Conservation (phyloP, 2,797 vertebrate species). For the Gymnothorax reevesii region DNA sequence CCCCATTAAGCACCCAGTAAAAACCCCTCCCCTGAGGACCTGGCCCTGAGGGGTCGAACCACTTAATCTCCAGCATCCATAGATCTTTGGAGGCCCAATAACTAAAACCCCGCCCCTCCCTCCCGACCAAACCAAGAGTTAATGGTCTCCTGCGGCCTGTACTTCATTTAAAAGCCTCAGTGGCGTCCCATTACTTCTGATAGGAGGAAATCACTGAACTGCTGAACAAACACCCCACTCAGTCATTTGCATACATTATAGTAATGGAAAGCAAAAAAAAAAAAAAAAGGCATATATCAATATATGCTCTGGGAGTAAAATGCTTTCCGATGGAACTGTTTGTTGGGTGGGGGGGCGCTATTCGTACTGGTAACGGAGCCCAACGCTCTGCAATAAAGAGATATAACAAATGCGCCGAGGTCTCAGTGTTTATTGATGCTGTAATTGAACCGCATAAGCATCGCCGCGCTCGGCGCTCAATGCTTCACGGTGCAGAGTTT, state of each 20-base stretch:
- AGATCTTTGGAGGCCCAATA: slow-evolving; percentile 27
- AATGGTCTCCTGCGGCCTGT: slow-evolving; percentile 66
- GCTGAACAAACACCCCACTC: slow-evolving; percentile 76
- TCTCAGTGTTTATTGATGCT: background rate
- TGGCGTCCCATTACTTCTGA: slow-evolving; percentile 72
- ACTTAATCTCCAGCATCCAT: slow-evolving; percentile 53
- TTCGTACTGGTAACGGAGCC: background rate
- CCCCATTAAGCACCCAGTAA: slow-evolving; percentile 64
- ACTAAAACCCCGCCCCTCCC: slow-evolving; percentile 48
- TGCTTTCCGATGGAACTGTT: slow-evolving; percentile 50
- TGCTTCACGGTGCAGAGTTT: background rate
- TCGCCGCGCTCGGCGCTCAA: slow-evolving; percentile 5
- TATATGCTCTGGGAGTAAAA: slow-evolving; percentile 62
- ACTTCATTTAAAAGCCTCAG: slow-evolving; percentile 72
- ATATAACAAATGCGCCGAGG: background rate
- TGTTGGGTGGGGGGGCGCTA: background rate
- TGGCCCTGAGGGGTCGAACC: slow-evolving; percentile 28
- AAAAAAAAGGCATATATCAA: slow-evolving; percentile 64
- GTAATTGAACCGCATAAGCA: background rate
- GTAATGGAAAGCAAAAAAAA: slow-evolving; percentile 61
- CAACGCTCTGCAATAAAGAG: background rate
- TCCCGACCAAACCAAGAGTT: slow-evolving; percentile 53
- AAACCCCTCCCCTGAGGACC: slow-evolving; percentile 45
- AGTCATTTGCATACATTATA: slow-evolving; percentile 77
- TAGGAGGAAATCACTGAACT: slow-evolving; percentile 76